These are phyloP conservation scores for Leptodactylus fuscus DNA, from an alignment of 2,113 vertebrate genomes.

Conservation along the genomic window DNA sequence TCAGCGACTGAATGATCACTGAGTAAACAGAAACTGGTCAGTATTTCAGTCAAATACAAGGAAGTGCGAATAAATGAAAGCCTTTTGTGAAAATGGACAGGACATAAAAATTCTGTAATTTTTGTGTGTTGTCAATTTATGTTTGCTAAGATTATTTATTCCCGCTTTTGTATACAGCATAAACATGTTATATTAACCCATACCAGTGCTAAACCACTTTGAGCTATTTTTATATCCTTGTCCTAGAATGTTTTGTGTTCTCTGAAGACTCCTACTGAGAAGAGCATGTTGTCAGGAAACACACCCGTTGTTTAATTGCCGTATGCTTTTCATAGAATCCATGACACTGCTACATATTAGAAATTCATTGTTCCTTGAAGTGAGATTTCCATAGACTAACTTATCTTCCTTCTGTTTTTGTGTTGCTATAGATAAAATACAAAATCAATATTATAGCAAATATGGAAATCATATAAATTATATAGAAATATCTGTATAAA, in stretches of 20 bases:
- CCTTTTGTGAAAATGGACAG: not conserved
- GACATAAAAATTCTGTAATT: not conserved
- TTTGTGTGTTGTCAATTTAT: not conserved
- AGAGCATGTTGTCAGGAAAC: slow-evolving; percentile 14
- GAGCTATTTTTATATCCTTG: not conserved
- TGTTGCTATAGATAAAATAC: no score
- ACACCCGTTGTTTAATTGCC: slow-evolving; percentile 6
- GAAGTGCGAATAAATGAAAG: not conserved
- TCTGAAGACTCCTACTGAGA: not conserved
- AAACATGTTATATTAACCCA: not conserved
- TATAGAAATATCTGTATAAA: no score
- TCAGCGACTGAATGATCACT: not conserved
- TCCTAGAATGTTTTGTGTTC: not conserved
- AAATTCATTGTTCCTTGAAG: no score
- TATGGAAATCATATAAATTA: no score
- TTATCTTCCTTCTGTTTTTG: no score
- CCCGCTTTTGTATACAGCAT: not conserved
- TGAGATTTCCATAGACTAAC: no score
- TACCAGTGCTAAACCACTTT: not conserved
- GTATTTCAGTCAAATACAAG: not conserved
- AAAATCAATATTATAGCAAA: no score
- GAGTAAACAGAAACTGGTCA: not conserved
- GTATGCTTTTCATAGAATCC: not conserved
- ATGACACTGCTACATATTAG: not conserved
- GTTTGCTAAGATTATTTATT: not conserved